Percentiles rank a stretch among this genome's conserved stretches.
phyloP scores from a whole-genome alignment of 2,888 invertebrate species.

The Oxytorus armatus region DNA sequence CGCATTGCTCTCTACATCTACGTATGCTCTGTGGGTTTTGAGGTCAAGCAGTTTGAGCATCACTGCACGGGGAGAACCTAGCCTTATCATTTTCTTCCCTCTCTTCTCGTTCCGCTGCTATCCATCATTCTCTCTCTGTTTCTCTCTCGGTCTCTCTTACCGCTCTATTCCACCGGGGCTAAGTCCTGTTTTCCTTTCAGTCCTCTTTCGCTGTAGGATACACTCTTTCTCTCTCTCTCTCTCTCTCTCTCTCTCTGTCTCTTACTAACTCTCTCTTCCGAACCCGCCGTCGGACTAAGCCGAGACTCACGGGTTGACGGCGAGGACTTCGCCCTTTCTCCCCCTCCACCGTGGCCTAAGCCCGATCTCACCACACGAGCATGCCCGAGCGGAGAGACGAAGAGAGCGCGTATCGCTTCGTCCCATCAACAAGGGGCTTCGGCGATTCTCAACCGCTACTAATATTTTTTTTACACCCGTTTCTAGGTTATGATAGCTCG shows the following conservation, averaged over 20 bases:
- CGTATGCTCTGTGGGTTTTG: slow-evolving; percentile 52
- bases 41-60: slow-evolving; percentile 63
- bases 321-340: slow-evolving; percentile 35
- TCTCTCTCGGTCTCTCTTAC: slow-evolving; percentile 4
- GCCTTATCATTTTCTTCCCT: slow-evolving; percentile 67
- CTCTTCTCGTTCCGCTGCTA: slow-evolving; percentile 56
- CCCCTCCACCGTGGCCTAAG: slow-evolving; percentile 11
- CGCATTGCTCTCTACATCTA: background rate
- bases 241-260: slow-evolving; percentile 35
- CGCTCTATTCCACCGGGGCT: background rate
- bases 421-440: slow-evolving; percentile 64
- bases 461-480: slow-evolving; percentile 1
- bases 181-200: slow-evolving; percentile 57
- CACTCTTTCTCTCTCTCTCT: slow-evolving; percentile 39
- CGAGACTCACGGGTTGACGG: slow-evolving; percentile 22
- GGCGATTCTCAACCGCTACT: slow-evolving; percentile 64
- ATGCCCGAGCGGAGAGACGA: slow-evolving; percentile 31
- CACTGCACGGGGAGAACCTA: slow-evolving; percentile 64
- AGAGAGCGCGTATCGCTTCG: slow-evolving; percentile 62
- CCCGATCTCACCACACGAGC: slow-evolving; percentile 31
- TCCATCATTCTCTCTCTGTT: slow-evolving; percentile 54
- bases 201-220: slow-evolving; percentile 54
- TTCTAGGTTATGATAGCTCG: slow-evolving; percentile 58
- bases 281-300: slow-evolving; percentile 9
- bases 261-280: slow-evolving; percentile 35